phyloP scores from a whole-genome alignment of 1,140 invertebrate species.

The Helicoverpa armigera region DNA sequence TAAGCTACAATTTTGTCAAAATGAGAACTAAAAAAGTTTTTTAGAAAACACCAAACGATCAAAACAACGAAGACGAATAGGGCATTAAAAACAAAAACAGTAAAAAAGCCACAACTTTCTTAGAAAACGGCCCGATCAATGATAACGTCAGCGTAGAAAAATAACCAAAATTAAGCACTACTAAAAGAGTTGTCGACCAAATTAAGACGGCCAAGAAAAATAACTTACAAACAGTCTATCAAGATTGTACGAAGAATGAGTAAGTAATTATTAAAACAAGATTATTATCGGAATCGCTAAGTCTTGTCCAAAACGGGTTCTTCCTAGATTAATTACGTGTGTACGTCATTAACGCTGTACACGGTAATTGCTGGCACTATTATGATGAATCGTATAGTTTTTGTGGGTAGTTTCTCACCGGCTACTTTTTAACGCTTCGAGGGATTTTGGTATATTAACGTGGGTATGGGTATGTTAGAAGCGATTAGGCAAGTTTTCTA shows the following conservation, averaged over 20 bases:
- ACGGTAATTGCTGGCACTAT: constrained; percentile 84
- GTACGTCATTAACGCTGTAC: constrained; percentile 81
- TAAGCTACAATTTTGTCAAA: neutral
- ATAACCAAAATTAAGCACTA: constrained; percentile 76
- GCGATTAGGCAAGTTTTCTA: constrained; percentile 40
- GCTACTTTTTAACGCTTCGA: constrained; percentile 72
- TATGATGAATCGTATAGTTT: constrained; percentile 83
- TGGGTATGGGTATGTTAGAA: constrained; percentile 42
- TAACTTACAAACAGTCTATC: constrained; percentile 80
- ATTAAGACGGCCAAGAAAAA: constrained; percentile 75
- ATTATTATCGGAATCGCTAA: constrained; percentile 82
- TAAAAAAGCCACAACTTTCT: constrained; percentile 42
- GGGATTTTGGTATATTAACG: constrained; percentile 60
- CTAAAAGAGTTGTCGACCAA: constrained; percentile 77
- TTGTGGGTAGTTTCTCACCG: constrained; percentile 71
- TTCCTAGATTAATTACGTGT: constrained; percentile 78
- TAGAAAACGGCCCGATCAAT: constrained; percentile 40
- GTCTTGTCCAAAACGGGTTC: constrained; percentile 81
- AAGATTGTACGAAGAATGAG: constrained; percentile 83
- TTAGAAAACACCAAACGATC: constrained; percentile 60
- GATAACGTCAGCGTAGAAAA: constrained; percentile 64
- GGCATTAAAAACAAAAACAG: constrained; percentile 28
- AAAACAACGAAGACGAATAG: constrained; percentile 42
- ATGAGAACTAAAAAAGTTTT: constrained; percentile 32
- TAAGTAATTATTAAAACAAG: constrained; percentile 84